Percentiles rank a stretch among this genome's conserved stretches.
These are phyloP conservation scores for Euura saliciscinereae DNA, from an alignment of 1,140 invertebrate species.

Conservation along the genomic window DNA sequence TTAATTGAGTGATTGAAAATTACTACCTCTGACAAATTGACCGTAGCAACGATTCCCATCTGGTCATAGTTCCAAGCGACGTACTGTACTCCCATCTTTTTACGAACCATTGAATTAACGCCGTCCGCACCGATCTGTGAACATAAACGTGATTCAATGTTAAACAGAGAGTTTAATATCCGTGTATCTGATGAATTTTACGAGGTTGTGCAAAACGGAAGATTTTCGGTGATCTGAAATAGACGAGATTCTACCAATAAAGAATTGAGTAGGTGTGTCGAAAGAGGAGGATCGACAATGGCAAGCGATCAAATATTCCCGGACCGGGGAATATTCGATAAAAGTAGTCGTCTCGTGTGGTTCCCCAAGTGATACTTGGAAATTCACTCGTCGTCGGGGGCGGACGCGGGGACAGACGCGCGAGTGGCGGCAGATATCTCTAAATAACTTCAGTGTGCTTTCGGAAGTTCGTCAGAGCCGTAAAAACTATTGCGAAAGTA, in stretches of 20 bases:
- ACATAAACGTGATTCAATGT: too few species aligned
- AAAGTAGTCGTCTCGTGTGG: slow-evolving; percentile 7
- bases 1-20: slow-evolving; percentile 20
- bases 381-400: background rate
- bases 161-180: slow-evolving; percentile 1
- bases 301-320: too few species aligned
- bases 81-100: slow-evolving; percentile 79
- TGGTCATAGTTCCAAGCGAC: slow-evolving; percentile 86
- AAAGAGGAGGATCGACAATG: too few species aligned
- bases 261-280: too few species aligned
- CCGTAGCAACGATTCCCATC: slow-evolving; percentile 88
- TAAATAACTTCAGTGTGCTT: slow-evolving; percentile 52
- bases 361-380: background rate
- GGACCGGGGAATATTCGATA: too few species aligned
- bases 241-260: too few species aligned
- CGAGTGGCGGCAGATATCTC: slow-evolving; percentile 32
- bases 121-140: slow-evolving; percentile 93
- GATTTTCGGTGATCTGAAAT: too few species aligned
- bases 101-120: slow-evolving; percentile 82
- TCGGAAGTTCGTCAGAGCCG: slow-evolving; percentile 30
- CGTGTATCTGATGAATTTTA: too few species aligned
- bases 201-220: too few species aligned
- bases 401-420: background rate
- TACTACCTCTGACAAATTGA: slow-evolving; percentile 76
- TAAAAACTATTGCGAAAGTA: slow-evolving; percentile 13